Evolutionary conservation across 1,140 invertebrate genomes (phyloP), one percentile per base, ranked within the genome.

Genomic region (Piezodorus guildinii): DNA sequence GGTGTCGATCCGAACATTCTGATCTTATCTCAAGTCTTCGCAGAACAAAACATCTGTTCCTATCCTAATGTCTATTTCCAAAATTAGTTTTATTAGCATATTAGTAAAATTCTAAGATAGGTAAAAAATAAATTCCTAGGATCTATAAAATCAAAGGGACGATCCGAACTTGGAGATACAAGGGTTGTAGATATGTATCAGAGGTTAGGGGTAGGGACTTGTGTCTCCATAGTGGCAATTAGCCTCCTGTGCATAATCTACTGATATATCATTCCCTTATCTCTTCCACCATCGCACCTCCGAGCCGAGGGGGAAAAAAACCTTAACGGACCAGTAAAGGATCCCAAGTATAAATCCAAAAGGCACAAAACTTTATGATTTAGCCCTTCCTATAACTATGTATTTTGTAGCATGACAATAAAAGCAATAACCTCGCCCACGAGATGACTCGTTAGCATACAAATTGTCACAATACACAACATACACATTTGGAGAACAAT

Each of bases 391-490:
- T 56, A 56, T 56, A 56, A 56, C 52, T 56, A 23, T 56, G 52
- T 56, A 56, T 56, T 25, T 56, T 21, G 52, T 25, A 19, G 10
- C 3, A 25, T 15, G 52, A 56, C 52, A 56, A 56, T 56, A 49
- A 49, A 49, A 49, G 46, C 46, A 49, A 49, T 49, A 49, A 8
- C 6, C 52, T 27, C 21, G 52, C 52, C 52, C 23, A 21, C 52
- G 9, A 23, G 6, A 25, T 6, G 23, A 10, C 52, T 56, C 17
- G 52, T 56, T 56, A 25, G 52, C 52, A 56, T 56, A 56, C 19
- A 56, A 56, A 56, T 56, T 56, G 52, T 56, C 52, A 56, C 52
- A 56, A 56, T 56, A 56, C 52, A 56, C 52, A 56, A 56, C 52
- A 56, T 56, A 56, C 52, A 56, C 52, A 56, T 56, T 56, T 56